These are phyloP conservation scores for Myrmecobius fasciatus DNA, from an alignment of 2,113 vertebrate species.

Conservation along the genomic window DNA sequence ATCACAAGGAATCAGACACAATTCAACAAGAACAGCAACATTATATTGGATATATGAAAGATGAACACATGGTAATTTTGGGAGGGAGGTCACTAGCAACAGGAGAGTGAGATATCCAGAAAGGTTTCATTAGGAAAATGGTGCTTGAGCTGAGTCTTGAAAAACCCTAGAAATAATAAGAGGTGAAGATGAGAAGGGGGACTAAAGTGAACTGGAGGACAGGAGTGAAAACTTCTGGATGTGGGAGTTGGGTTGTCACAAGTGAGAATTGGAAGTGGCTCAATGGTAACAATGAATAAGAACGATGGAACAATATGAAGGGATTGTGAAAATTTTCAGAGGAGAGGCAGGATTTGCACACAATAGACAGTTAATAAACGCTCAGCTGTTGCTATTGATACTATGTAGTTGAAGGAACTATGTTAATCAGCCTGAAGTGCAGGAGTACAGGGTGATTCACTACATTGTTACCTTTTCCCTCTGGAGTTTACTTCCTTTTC, in stretches of 20 bases:
- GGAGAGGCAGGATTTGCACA: no score
- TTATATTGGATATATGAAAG: not conserved
- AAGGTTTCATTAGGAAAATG: not conserved
- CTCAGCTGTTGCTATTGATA: not conserved
- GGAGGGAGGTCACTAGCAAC: not conserved
- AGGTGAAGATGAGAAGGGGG: no score
- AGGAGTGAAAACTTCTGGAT: not conserved
- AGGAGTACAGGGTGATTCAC: constrained; percentile 3
- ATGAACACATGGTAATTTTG: not conserved
- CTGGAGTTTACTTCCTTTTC: not conserved
- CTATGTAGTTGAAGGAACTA: no score
- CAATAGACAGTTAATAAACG: not conserved
- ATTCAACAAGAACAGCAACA: not conserved
- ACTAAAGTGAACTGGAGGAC: no score
- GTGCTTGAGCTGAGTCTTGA: not conserved
- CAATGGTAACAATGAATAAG: not conserved
- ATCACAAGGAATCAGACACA: not conserved
- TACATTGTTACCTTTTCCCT: not conserved
- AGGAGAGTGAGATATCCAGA: not conserved
- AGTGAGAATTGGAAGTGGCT: not conserved
- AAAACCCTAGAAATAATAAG: not conserved
- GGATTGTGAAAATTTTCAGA: not conserved
- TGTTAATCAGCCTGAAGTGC: not conserved
- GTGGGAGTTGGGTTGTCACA: not conserved
- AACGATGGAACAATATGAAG: not conserved